phyloP scores from a whole-genome alignment of 2,888 invertebrate species.

The Agonopterix subpropinquella region DNA sequence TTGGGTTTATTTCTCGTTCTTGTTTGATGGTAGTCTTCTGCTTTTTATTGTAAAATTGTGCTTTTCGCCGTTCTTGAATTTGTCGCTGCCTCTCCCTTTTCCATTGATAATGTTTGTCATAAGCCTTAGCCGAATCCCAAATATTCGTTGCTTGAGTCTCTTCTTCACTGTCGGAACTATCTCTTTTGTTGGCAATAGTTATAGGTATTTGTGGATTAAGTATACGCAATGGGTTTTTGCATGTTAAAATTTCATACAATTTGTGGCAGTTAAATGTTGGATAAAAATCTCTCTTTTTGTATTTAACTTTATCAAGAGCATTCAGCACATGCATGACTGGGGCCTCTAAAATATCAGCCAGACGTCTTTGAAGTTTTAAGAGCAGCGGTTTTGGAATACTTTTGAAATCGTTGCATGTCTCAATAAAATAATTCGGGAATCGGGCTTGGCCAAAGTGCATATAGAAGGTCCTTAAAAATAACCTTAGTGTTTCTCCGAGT shows the following conservation, averaged over 20 bases:
- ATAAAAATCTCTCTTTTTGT: constrained; percentile 77
- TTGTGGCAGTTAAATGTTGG: constrained; percentile 77
- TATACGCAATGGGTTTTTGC: constrained; percentile 68
- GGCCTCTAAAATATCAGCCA: constrained; percentile 81
- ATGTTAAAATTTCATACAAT: constrained; percentile 76
- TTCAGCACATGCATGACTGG: constrained; percentile 82
- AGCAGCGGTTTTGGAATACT: constrained; percentile 80
- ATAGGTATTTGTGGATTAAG: constrained; percentile 59
- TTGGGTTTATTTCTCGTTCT: constrained; percentile 70
- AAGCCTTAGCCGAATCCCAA: constrained; percentile 67
- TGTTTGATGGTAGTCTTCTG: constrained; percentile 41
- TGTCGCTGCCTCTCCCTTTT: constrained; percentile 55
- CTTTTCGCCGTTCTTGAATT: constrained; percentile 50
- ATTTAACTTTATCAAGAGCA: constrained; percentile 81
- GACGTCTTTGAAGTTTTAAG: constrained; percentile 78
- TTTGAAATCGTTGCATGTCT: constrained; percentile 82
- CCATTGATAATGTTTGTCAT: constrained; percentile 70
- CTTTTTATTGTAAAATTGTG: constrained; percentile 38
- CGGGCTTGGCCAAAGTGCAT: constrained; percentile 75
- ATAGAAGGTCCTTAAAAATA: constrained; percentile 79
- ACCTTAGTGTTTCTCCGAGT: constrained; percentile 79
- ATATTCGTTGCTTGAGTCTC: constrained; percentile 41
- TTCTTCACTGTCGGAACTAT: constrained; percentile 59
- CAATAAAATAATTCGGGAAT: constrained; percentile 84
- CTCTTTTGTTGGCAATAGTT: constrained; percentile 24